Percentiles rank a stretch among this genome's conserved stretches.
phyloP scores from a whole-genome alignment of 2,797 vertebrate genomes.

The Enteromius paludinosus region DNA sequence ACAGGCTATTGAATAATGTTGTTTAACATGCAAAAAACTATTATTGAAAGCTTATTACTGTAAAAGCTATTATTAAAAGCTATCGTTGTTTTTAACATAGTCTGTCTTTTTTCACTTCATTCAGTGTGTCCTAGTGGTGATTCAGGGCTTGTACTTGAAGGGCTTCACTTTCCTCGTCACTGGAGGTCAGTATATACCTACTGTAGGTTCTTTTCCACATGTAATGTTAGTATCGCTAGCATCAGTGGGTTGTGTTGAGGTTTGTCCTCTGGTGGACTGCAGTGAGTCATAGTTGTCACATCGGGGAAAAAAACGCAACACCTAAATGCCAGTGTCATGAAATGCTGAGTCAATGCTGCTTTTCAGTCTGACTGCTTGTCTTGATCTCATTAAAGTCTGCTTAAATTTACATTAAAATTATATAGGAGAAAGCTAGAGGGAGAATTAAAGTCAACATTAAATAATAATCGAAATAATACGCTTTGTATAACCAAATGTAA shows the following conservation, averaged over 20 bases:
- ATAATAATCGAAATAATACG: background rate
- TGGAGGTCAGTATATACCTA: slow-evolving; percentile 35
- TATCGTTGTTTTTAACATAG: background rate
- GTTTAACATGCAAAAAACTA: background rate
- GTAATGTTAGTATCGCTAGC: background rate
- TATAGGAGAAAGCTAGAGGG: background rate
- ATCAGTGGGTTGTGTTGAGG: background rate
- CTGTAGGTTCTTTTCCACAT: background rate
- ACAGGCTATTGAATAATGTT: background rate
- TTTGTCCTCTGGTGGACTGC: background rate
- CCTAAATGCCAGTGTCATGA: slow-evolving; percentile 14
- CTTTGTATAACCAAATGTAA: background rate
- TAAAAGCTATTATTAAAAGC: too few relatives aligned
- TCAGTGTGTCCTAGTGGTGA: background rate
- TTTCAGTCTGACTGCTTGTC: background rate
- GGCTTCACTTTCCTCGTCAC: background rate
- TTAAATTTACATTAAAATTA: slow-evolving; percentile 1
- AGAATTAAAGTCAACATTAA: background rate
- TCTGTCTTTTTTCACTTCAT: background rate
- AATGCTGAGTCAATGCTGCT: slow-evolving; percentile 11
- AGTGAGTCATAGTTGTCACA: slow-evolving; percentile 26
- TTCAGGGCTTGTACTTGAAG: background rate
- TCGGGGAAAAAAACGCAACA: background rate
- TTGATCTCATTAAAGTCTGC: slow-evolving; percentile 10
- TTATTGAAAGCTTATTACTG: too few relatives aligned